Evolutionary conservation across 2,797 vertebrate genomes (phyloP), one percentile per base, ranked within the genome.

Genomic region (Platyrinchus mystaceus): DNA sequence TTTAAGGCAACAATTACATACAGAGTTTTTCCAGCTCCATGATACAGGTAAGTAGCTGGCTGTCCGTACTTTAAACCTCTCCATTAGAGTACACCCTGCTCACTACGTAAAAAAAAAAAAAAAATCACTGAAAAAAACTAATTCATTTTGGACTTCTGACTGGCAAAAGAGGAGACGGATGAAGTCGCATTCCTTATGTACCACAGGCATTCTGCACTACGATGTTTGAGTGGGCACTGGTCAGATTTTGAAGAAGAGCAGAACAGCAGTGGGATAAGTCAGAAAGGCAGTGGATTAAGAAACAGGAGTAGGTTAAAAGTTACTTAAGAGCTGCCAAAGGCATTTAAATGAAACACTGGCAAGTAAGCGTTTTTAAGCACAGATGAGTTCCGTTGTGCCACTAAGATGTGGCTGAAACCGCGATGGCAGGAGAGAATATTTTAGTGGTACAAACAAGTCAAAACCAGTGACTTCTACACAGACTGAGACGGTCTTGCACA

Each of bases 111-210:
- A 46, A 20, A 46, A 46, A 44, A 44, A 46, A 46, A 46, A 46
- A 3, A 46, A 13, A 7, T 46, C 4, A 43, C 0, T 0, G 3
- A 21, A 52, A 67, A 68, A 53, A 52, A 44, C 8, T 0, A 50
- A 55, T 6, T 19, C n/a, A 16, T 10, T 71, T 83, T 49, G 56
- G 47, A 50, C 30, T 53, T 43, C 8, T 22, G 70, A 43, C 22
- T 27, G 39, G 36, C 30, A 68, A 62, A 66, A 56, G 14, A 60
- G 44, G 17, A 58, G 22, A 67, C 10, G 15, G 49, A 64, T 7
- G 23, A 89, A 83, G 37, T 20, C 36, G 26, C 28, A 37, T 30
- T 78, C 76, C 37, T 41, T 37, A 52, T 0, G 3, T 46, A 58
- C 22, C 52, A 47, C 22, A 47, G 36, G 28, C 56, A 87, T 39